Conservation (phyloP, 2,888 invertebrate genomes). For the Hoplodrina blanda region DNA sequence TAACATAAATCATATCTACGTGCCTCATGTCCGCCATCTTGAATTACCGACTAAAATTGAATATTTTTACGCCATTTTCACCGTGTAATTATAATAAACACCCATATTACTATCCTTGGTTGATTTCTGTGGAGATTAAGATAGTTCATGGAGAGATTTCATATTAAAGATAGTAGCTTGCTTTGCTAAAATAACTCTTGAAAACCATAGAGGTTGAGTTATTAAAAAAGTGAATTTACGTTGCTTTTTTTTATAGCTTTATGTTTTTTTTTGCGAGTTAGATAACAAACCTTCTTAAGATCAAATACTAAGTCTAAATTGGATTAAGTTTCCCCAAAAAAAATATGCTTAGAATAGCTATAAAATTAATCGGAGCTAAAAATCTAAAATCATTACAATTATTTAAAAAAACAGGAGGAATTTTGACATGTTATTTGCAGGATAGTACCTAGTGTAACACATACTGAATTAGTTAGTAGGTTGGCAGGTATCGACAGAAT, state of each 20-base stretch:
- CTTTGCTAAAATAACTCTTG: slow-evolving; percentile 50
- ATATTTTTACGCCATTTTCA: slow-evolving; percentile 54
- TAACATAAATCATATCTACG: slow-evolving; percentile 45
- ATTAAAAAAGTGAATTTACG: background rate
- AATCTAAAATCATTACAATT: no score
- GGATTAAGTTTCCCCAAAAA: no score
- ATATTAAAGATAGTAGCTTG: slow-evolving; percentile 62
- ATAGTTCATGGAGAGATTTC: slow-evolving; percentile 55
- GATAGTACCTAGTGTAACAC: no score
- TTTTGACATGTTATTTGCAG: no score
- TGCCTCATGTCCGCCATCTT: slow-evolving; percentile 29
- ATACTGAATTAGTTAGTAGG: no score
- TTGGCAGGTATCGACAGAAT: no score
- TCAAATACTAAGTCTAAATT: background rate
- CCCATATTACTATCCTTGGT: slow-evolving; percentile 36
- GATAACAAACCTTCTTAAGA: background rate
- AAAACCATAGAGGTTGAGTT: background rate
- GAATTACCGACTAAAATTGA: slow-evolving; percentile 47
- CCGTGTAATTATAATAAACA: slow-evolving; percentile 61
- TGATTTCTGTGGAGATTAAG: slow-evolving; percentile 51
- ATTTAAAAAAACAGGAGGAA: no score
- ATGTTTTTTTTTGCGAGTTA: background rate
- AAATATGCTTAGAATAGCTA: no score
- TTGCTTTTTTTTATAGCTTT: background rate
- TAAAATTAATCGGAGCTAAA: no score